Percentiles rank a stretch among this genome's conserved stretches.
These are phyloP conservation scores for Cheilosia vulpina DNA, from an alignment of 2,888 invertebrate species.

Conservation along the genomic window DNA sequence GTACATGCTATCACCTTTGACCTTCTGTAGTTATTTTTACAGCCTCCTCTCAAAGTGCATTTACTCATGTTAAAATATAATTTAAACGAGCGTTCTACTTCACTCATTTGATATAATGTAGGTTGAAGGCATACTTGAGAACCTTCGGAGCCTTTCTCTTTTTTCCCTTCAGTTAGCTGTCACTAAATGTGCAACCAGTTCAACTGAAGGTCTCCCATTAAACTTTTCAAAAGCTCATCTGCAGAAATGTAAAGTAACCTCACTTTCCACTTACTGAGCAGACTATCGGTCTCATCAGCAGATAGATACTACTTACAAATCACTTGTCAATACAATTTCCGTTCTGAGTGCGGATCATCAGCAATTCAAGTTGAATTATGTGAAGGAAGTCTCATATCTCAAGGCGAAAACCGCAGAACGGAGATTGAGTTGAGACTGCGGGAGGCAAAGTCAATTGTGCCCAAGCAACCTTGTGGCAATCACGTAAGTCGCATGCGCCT, in stretches of 20 bases:
- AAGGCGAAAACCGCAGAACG: background rate
- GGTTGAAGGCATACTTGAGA: background rate
- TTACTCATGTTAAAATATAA: background rate
- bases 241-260: background rate
- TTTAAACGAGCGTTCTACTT: background rate
- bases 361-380: background rate
- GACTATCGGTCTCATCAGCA: background rate
- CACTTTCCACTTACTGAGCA: background rate
- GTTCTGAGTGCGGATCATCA: slow-evolving; percentile 10
- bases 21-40: background rate
- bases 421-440: background rate
- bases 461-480: slow-evolving; percentile 25
- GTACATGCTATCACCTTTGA: background rate
- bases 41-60: background rate
- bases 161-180: background rate
- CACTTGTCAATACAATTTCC: background rate
- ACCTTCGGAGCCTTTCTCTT: background rate
- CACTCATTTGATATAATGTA: background rate
- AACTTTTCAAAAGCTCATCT: slow-evolving; percentile 5
- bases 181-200: background rate
- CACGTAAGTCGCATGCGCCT: slow-evolving; percentile 2
- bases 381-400: background rate
- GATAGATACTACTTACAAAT: background rate
- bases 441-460: background rate
- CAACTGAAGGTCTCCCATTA: slow-evolving; percentile 29